These are phyloP conservation scores for Tetranychus truncatus DNA, from an alignment of 2,888 invertebrate genomes.

Conservation along the genomic window DNA sequence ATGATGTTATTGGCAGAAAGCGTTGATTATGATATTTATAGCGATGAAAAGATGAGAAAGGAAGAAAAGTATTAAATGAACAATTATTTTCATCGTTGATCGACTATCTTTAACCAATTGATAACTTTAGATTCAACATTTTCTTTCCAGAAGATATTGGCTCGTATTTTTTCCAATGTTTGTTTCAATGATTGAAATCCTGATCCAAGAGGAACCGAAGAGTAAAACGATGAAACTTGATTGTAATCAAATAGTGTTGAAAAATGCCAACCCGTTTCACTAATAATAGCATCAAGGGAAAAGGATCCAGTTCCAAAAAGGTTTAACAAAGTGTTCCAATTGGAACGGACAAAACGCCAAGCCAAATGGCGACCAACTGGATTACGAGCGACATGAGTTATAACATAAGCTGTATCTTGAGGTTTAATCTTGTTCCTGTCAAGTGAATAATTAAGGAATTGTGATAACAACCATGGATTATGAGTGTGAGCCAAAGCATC, in stretches of 20 bases:
- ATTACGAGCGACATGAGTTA: constrained; percentile 48
- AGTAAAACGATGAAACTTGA: constrained; percentile 30
- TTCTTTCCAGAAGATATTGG: constrained; percentile 32
- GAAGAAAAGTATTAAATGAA: too few species aligned
- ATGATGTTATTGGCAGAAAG: too few species aligned
- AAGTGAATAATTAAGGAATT: constrained; percentile 51
- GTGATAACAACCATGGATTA: constrained; percentile 30
- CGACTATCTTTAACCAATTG: constrained; percentile 29
- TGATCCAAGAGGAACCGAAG: constrained; percentile 28
- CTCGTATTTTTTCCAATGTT: constrained; percentile 31
- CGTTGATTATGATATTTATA: too few species aligned
- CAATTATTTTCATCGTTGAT: not conserved
- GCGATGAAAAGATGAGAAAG: too few species aligned
- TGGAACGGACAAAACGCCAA: constrained; percentile 52
- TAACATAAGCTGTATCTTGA: constrained; percentile 50
- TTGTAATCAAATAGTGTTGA: constrained; percentile 32
- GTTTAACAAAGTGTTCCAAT: constrained; percentile 39
- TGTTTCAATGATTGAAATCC: constrained; percentile 31
- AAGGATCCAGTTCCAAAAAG: constrained; percentile 28
- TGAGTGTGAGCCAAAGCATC: constrained; percentile 30
- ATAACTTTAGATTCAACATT: constrained; percentile 29
- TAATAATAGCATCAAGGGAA: constrained; percentile 29
- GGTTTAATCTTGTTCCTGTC: constrained; percentile 49
- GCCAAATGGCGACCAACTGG: constrained; percentile 49
- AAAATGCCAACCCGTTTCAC: constrained; percentile 29